Evolutionary conservation across 1,140 invertebrate species (phyloP), one percentile per base, ranked within the genome.

Genomic region (Zaprionus taronus): DNA sequence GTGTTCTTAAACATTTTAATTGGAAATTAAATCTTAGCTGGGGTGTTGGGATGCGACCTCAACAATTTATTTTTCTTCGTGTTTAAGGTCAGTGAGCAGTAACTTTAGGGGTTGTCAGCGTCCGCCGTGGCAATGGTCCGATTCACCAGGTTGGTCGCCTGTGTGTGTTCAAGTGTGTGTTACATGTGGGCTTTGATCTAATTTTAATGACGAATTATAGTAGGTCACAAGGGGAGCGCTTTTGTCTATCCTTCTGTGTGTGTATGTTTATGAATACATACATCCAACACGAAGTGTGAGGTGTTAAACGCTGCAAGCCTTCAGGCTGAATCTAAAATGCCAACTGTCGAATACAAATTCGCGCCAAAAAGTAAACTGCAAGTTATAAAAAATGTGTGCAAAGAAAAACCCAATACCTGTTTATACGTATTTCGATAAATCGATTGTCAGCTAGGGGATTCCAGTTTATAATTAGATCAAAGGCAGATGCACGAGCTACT

Each of bases 111-210:
- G 41, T 47, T 47, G 41, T 4, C 41, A 17, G 41, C 41, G n/a
- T 17, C 6, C 41, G 41, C 41, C 38, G n/a, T 41, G 38, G 38
- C 38, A n/a, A 44, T 28, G n/a, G 14, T 14, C 36, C 14, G 36
- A 38, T 38, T 38, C 12, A 38, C 14, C 6, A n/a, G 38, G 15
- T 1, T 41, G 15, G 5, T n/a, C 14, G 38, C 38, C n/a, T n/a
- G 15, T n/a, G 41, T 47, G 41, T 47, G 41, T 47, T 47, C n/a
- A 47, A 17, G 41, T 47, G 41, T 47, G 41, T 47, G 6, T 47
- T 47, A 47, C 41, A n/a, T 47, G 41, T 47, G 41, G n/a, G 41
- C 41, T 47, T 47, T 47, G 41, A 47, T 47, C 41, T 47, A 47
- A 47, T 47, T 47, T 47, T 47, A 17, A 47, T 47, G 41, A 17